Evolutionary conservation across 2,888 invertebrate species (phyloP).

Genomic region (Marronus borbonicus): DNA sequence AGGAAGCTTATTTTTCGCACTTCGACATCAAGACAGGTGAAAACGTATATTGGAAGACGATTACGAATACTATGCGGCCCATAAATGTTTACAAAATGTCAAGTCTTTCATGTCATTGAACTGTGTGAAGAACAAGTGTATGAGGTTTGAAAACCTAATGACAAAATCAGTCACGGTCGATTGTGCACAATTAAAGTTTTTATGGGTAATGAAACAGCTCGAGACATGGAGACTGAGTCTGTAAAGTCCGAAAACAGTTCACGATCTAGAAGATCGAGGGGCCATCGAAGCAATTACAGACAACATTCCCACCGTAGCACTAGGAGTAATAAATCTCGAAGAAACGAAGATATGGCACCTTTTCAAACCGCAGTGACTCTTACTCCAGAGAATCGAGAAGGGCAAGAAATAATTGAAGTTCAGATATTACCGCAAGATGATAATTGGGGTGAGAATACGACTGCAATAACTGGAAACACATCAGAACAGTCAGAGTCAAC

Average conservation of each 20-base stretch:
- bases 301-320: constrained; percentile 80
- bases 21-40: not conserved
- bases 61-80: constrained; percentile 18
- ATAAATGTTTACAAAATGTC: constrained; percentile 54
- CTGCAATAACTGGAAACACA: constrained; percentile 96
- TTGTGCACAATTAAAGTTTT: constrained; percentile 48
- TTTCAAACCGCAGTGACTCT: constrained; percentile 90
- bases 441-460: constrained; percentile 99
- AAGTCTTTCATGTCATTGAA: constrained; percentile 53
- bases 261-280: constrained; percentile 81
- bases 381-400: constrained; percentile 84
- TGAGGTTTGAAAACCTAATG: constrained; percentile 43
- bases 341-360: constrained; percentile 84
- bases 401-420: constrained; percentile 95
- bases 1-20: not conserved
- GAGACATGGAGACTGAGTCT: constrained; percentile 93
- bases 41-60: not conserved
- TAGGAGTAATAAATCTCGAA: constrained; percentile 79
- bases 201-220: constrained; percentile 72
- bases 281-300: constrained; percentile 75
- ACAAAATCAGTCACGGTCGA: constrained; percentile 37
- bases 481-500: constrained; percentile 96
- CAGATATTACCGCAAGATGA: constrained; percentile 97
- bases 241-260: constrained; percentile 93
- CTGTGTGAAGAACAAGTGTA: constrained; percentile 48